These are phyloP conservation scores for Pseudomyrmex cubaensis DNA, from an alignment of 1,140 invertebrate genomes.

Conservation along the genomic window DNA sequence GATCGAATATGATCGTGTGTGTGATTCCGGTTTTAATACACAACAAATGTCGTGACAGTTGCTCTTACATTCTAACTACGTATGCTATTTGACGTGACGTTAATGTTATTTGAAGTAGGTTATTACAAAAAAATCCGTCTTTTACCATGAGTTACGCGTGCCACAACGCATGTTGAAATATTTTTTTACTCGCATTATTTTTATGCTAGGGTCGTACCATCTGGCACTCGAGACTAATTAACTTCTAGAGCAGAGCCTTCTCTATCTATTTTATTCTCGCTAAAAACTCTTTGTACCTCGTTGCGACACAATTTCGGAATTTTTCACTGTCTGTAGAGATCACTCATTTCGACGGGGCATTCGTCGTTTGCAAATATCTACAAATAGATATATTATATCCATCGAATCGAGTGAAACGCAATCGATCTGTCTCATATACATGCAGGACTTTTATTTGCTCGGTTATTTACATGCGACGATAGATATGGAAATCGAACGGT, in stretches of 20 bases:
- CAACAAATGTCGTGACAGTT: neutral
- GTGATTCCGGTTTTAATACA: no score
- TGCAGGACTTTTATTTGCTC: conserved; percentile 32
- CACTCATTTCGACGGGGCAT: neutral
- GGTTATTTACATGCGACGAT: conserved; percentile 50
- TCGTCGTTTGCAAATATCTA: neutral
- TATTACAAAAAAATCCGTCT: conserved; percentile 11
- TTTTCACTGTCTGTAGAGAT: conserved; percentile 1
- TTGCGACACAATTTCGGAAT: conserved; percentile 37
- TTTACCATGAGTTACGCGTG: neutral
- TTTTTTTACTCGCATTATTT: conserved; percentile 26
- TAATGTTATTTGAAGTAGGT: neutral
- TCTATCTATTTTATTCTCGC: neutral
- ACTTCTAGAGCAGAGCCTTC: conserved; percentile 12
- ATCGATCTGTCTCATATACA: neutral
- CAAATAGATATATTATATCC: conserved; percentile 5
- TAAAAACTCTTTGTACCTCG: conserved; percentile 25
- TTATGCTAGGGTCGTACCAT: conserved; percentile 26
- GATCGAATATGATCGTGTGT: no score
- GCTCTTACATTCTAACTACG: neutral
- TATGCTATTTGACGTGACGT: conserved; percentile 6
- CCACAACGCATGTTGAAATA: neutral
- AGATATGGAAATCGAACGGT: conserved; percentile 45
- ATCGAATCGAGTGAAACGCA: conserved; percentile 9
- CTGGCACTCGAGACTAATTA: conserved; percentile 53